Percentiles rank a stretch among this genome's conserved stretches.
Conservation (phyloP, 2,797 vertebrate genomes). For the Parambassis ranga region DNA sequence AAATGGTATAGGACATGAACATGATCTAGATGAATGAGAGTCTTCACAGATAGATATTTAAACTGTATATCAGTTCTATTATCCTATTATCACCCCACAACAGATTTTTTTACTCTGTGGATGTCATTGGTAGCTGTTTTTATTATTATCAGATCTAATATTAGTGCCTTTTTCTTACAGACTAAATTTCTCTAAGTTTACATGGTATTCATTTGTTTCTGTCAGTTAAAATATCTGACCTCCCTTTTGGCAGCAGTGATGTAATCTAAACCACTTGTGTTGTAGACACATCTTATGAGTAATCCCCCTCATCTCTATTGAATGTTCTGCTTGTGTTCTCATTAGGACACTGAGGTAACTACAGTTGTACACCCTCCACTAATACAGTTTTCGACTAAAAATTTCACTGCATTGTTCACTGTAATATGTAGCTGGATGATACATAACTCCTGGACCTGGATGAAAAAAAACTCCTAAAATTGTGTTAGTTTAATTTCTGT, state of each 20-base stretch:
- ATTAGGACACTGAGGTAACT: conserved; percentile 36
- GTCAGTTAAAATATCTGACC: conserved; percentile 62
- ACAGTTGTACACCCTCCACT: conserved; percentile 4
- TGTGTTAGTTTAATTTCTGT: conserved; percentile 50
- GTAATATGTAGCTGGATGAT: conserved; percentile 19
- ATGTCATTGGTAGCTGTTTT: too few species aligned
- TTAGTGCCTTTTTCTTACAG: conserved; percentile 9
- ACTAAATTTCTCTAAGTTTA: conserved; percentile 36
- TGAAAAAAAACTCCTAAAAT: conserved; percentile 44
- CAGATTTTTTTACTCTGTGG: too few species aligned
- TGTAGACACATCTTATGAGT: conserved; percentile 48
- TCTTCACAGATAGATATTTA: too few species aligned
- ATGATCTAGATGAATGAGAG: too few species aligned
- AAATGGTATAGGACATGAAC: too few species aligned
- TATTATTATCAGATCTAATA: conserved; percentile 3
- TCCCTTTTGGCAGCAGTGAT: conserved; percentile 53
- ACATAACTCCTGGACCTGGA: conserved; percentile 33
- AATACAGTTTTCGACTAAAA: not conserved
- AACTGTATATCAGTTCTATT: not conserved
- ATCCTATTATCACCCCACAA: too few species aligned
- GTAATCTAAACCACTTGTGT: conserved; percentile 63
- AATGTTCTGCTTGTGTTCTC: conserved; percentile 46
- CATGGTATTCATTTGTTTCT: conserved; percentile 33
- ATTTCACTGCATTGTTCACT: conserved; percentile 19
- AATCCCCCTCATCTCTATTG: conserved; percentile 52